phyloP scores from a whole-genome alignment of 2,113 vertebrate species.

The Maccullochella peelii region DNA sequence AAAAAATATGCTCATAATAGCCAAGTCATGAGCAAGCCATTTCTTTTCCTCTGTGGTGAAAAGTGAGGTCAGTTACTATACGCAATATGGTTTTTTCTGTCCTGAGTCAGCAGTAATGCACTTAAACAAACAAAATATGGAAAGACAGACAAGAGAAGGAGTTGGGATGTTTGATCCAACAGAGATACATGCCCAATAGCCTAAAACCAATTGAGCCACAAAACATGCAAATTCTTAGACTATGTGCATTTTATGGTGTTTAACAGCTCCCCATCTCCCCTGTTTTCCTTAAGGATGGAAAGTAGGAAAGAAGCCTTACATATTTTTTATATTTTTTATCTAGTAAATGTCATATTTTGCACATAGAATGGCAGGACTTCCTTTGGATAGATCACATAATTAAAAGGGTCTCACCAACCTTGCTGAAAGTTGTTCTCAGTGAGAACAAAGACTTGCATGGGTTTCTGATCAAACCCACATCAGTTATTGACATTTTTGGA shows the following conservation, averaged over 20 bases:
- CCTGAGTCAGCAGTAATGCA: conserved; percentile 58
- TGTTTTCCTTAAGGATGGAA: not conserved
- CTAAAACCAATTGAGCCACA: not conserved
- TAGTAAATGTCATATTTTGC: not conserved
- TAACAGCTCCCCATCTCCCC: not conserved
- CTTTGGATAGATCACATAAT: conserved; percentile 4
- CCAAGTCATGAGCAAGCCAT: conserved; percentile 54
- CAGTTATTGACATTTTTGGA: conserved; percentile 53
- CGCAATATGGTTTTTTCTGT: conserved; percentile 4
- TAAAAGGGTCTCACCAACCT: not conserved
- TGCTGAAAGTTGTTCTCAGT: conserved; percentile 26
- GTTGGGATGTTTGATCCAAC: not conserved
- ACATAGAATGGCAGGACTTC: not conserved
- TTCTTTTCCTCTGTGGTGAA: conserved; percentile 52
- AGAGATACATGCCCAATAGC: not conserved
- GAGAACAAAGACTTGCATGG: conserved; percentile 49
- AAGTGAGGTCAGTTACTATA: conserved; percentile 49
- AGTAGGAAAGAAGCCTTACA: not conserved
- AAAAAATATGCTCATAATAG: conserved; percentile 28
- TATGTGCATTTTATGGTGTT: not conserved
- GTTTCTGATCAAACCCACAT: conserved; percentile 58
- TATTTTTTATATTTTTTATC: not conserved
- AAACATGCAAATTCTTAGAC: not conserved
- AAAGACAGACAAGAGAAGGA: conserved; percentile 12
- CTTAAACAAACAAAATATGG: not conserved